A percentile compares a stretch with the other conserved stretches of the same genome.
Evolutionary conservation across 1,140 invertebrate genomes (phyloP).

Genomic region (Carposina sasakii): DNA sequence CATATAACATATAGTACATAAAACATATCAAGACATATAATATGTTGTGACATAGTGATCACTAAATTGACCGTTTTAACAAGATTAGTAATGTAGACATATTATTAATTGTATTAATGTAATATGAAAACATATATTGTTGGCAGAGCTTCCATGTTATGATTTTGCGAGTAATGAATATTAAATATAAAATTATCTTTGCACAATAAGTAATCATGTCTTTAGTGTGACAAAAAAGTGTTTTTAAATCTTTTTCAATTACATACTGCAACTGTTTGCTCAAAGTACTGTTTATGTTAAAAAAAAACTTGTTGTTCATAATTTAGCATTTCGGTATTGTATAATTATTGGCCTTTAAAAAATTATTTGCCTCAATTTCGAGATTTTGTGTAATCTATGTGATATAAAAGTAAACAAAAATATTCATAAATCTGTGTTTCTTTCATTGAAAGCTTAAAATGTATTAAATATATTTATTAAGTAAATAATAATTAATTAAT

Average conservation of each 20-base stretch:
- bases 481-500: slow-evolving; percentile 18
- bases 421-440: too few relatives aligned
- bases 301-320: too few relatives aligned
- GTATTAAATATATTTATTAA: slow-evolving; percentile 35
- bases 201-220: slow-evolving; percentile 48
- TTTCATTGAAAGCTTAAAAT: slow-evolving; percentile 56
- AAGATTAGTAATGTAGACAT: too few relatives aligned
- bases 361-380: slow-evolving; percentile 48
- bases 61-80: slow-evolving; percentile 8
- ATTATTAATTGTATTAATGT: too few relatives aligned
- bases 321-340: too few relatives aligned
- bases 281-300: slow-evolving; percentile 42
- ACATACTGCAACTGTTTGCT: slow-evolving; percentile 58
- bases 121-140: too few relatives aligned
- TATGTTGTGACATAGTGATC: slow-evolving; percentile 22
- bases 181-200: slow-evolving; percentile 26
- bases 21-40: slow-evolving; percentile 61
- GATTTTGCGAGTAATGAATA: slow-evolving; percentile 39
- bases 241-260: slow-evolving; percentile 37
- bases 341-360: too few relatives aligned
- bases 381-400: slow-evolving; percentile 55
- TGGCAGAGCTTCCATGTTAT: slow-evolving; percentile 53
- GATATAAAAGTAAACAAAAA: too few relatives aligned
- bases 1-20: slow-evolving; percentile 59
- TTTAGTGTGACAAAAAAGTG: slow-evolving; percentile 46